These are phyloP conservation scores for Heteropelma amictum DNA, from an alignment of 2,888 invertebrate genomes.

Conservation along the genomic window DNA sequence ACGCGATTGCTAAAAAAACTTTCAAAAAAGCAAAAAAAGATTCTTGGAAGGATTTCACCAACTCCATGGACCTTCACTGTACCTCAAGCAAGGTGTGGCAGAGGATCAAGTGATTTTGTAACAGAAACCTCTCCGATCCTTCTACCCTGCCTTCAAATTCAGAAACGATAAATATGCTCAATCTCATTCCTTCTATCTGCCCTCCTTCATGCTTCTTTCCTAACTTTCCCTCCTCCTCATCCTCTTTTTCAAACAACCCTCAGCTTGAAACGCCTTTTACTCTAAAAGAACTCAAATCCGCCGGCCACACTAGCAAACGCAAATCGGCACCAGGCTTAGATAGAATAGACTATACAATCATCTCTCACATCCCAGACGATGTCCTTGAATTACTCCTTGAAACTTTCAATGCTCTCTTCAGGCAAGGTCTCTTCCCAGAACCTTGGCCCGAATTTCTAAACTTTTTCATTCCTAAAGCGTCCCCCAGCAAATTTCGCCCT, in stretches of 20 bases:
- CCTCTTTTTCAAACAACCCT: neutral
- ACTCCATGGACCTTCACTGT: constrained; percentile 8
- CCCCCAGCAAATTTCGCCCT: constrained; percentile 18
- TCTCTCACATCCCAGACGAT: neutral
- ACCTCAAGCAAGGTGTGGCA: neutral
- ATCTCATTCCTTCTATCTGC: neutral
- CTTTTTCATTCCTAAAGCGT: constrained; percentile 19
- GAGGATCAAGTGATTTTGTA: neutral
- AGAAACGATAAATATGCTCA: neutral
- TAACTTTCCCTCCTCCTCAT: neutral
- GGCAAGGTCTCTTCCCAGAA: neutral
- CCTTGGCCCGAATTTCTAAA: constrained; percentile 2
- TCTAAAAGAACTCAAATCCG: neutral
- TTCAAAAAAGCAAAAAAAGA: constrained; percentile 8
- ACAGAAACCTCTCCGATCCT: constrained; percentile 13
- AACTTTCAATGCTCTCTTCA: constrained; percentile 1
- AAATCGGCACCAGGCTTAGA: neutral
- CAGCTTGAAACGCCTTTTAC: neutral
- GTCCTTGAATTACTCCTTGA: neutral
- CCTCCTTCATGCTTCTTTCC: constrained; percentile 4
- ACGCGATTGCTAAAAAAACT: constrained; percentile 6
- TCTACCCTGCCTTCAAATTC: neutral
- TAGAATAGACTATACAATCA: neutral
- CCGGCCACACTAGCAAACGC: neutral
- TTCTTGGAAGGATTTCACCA: neutral